Evolutionary conservation across 2,797 vertebrate genomes (phyloP).

Genomic region (Sebastes matsubarae): DNA sequence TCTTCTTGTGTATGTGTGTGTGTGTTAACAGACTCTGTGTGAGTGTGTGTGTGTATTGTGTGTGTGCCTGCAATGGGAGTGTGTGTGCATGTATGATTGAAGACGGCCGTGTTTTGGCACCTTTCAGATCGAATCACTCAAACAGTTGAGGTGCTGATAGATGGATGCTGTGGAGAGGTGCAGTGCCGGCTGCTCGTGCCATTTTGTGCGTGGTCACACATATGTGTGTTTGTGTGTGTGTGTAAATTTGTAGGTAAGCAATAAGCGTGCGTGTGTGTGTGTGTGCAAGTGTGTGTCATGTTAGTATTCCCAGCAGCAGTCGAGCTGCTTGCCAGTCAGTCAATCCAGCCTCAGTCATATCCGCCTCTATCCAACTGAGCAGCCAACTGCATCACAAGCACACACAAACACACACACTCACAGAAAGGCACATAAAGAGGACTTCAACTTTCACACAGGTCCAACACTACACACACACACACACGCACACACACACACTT

Average conservation of each 20-base stretch:
- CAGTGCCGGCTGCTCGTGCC: constrained; percentile 7
- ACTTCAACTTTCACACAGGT: constrained; percentile 40
- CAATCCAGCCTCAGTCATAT: constrained; percentile 67
- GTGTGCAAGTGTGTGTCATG: constrained; percentile 22
- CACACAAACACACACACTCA: background rate
- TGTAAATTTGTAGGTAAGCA: constrained; percentile 17
- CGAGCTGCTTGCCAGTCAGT: constrained; percentile 69
- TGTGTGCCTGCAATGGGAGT: background rate
- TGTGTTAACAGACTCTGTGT: background rate
- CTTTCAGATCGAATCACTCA: constrained; percentile 54
- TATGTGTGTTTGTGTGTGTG: background rate
- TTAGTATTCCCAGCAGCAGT: constrained; percentile 77
- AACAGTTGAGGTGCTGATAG: constrained; percentile 44
- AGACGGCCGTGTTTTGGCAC: constrained; percentile 53
- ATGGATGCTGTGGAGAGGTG: constrained; percentile 42
- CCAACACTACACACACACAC: background rate
- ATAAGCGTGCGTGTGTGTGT: background rate
- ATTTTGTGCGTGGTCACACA: constrained; percentile 14
- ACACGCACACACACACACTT: background rate
- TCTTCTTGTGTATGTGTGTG: background rate
- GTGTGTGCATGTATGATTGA: constrained; percentile 46
- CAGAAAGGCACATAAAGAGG: constrained; percentile 17
- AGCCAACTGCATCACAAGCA: constrained; percentile 65
- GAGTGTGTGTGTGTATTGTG: background rate
- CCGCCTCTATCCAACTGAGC: constrained; percentile 69